Base-by-base conservation (phyloP, 2,888 invertebrate species). In the Pseudococcus longispinus region DNA sequence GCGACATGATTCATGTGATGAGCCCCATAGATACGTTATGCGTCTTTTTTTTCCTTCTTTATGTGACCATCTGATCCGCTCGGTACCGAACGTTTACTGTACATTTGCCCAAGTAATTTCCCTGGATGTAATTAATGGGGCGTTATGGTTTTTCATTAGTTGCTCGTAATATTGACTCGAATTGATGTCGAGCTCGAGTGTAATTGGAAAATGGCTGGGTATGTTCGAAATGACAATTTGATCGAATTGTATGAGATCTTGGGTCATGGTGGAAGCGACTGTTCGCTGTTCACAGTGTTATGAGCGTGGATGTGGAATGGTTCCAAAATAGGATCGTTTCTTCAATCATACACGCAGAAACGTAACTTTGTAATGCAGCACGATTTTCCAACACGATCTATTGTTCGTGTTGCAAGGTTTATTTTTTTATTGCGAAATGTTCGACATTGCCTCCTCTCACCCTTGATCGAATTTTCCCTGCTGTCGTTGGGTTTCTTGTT, bases 1-100 rank as follows among this genome's bases (percentile, higher is more conserved):
- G 51, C 51, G n/a, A 26, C 23, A 65, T 65, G 65, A 65, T 65
- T 65, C 65, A 26, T 65, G 65, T 65, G 20, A 65, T 65, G 65
- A 65, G 13, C 20, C 65, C 15, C 18, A 51, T n/a, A 51, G 51
- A 51, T 51, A n/a, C n/a, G 65, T 1, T 65, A 51, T 51, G 51
- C n/a, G 55, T 2, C 26, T 26, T 15, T 51, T 51, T 51, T 51
- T n/a, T 3, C 18, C n/a, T 1, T 11, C 15, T 46, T 46, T 46
- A 46, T 46, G 44, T 46, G 51, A 51, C 18, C 51, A 5, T n/a
- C 51, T n/a, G 51, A 51, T 46, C 44, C n/a, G 51, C 51, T 0
- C n/a, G 0, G 51, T 0, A n/a, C n/a, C n/a, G n/a, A 51, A n/a
- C 8, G 51, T n/a, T 51, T 37, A 37, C 9, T 37, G 37, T 37